Conservation (phyloP, 2,888 invertebrate genomes). For the Conomelus anceps region DNA sequence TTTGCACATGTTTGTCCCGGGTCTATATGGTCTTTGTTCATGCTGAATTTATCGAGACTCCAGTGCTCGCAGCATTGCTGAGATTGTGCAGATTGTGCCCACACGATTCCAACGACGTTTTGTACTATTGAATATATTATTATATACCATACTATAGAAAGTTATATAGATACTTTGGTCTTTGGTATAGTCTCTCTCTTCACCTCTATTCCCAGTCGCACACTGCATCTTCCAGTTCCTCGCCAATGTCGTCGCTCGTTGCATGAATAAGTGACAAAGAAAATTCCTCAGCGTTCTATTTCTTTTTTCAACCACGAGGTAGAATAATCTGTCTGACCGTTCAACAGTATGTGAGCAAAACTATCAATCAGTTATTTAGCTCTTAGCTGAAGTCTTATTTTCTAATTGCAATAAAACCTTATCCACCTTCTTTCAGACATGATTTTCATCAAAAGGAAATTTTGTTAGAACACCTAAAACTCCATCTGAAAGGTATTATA, state of each 20-base stretch:
- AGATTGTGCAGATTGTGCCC: neutral
- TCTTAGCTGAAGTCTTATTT: neutral
- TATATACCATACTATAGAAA: neutral
- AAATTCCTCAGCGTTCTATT: neutral
- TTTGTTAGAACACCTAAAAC: neutral
- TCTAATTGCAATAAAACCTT: neutral
- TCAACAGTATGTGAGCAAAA: neutral
- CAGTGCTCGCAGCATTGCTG: neutral
- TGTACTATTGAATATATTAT: neutral
- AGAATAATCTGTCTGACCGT: neutral
- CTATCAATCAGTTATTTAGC: neutral
- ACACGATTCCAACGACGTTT: neutral
- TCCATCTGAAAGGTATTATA: too few relatives aligned
- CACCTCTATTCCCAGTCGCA: neutral
- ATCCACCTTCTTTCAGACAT: too few relatives aligned
- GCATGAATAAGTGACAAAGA: neutral
- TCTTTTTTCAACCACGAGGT: too few relatives aligned
- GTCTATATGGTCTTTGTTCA: neutral
- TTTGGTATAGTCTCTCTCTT: neutral
- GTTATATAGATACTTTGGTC: neutral
- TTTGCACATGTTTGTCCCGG: neutral
- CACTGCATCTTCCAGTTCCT: neutral
- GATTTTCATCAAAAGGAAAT: too few relatives aligned
- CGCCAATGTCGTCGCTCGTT: too few relatives aligned
- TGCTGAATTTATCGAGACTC: neutral